Conservation (phyloP, 2,888 invertebrate genomes). For the Beris chalybata region DNA sequence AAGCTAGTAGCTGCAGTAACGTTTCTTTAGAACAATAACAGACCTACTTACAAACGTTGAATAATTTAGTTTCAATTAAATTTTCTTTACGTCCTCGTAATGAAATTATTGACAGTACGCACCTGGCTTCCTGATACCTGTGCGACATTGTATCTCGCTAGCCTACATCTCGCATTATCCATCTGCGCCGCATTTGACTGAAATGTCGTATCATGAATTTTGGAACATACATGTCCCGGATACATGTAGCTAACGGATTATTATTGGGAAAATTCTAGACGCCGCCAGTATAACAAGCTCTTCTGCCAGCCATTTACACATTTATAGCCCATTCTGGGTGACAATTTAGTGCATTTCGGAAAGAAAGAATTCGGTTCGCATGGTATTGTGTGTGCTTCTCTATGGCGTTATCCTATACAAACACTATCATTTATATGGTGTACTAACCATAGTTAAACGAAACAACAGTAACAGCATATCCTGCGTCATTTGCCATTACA, state of each 20-base stretch:
- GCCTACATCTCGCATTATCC: too few relatives aligned
- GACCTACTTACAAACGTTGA: too few relatives aligned
- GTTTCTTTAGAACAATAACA: too few relatives aligned
- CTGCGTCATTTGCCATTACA: constrained; percentile 26
- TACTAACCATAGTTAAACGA: constrained; percentile 16
- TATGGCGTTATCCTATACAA: not conserved
- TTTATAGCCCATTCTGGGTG: constrained; percentile 28
- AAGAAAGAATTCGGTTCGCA: not conserved
- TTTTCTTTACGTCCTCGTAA: too few relatives aligned
- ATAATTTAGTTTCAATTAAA: too few relatives aligned
- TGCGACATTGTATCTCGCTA: too few relatives aligned
- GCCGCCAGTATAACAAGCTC: constrained; percentile 1
- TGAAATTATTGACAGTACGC: too few relatives aligned
- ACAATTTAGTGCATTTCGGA: constrained; percentile 33
- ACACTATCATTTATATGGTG: constrained; percentile 22
- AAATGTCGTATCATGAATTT: too few relatives aligned
- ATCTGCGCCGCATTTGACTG: too few relatives aligned
- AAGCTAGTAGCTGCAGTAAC: too few relatives aligned
- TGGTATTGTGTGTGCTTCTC: not conserved
- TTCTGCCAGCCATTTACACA: constrained; percentile 27
- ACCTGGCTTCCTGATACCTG: too few relatives aligned
- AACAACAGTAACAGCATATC: constrained; percentile 26
- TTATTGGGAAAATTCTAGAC: not conserved
- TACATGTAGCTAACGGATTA: constrained; percentile 2
- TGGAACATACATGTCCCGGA: not conserved